These are phyloP conservation scores for Syngnathus scovelli DNA, from an alignment of 2,113 vertebrate genomes.

Conservation along the genomic window DNA sequence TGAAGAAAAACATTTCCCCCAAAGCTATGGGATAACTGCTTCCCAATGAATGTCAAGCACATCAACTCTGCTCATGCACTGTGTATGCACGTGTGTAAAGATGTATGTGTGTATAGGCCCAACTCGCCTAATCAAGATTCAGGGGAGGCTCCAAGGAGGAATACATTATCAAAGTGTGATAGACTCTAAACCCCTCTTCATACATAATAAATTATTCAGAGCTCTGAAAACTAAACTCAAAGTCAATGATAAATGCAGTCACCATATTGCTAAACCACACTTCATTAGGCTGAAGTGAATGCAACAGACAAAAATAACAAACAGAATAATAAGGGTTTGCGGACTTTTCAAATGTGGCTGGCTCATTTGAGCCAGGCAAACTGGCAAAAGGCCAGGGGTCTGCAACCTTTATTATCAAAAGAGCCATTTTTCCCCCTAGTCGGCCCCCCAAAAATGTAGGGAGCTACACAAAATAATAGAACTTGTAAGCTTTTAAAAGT, in stretches of 20 bases:
- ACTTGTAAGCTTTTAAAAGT: too few relatives aligned
- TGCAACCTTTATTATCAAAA: too few relatives aligned
- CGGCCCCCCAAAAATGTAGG: too few relatives aligned
- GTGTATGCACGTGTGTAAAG: conserved; percentile 7
- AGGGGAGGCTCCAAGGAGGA: conserved; percentile 63
- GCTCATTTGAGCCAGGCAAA: too few relatives aligned
- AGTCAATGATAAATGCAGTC: conserved; percentile 69
- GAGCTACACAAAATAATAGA: too few relatives aligned
- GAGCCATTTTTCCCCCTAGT: too few relatives aligned
- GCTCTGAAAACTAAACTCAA: conserved; percentile 64
- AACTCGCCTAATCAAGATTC: conserved; percentile 54
- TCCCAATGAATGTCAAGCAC: conserved; percentile 21
- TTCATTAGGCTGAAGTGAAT: conserved; percentile 58
- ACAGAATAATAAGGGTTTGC: conserved; percentile 16
- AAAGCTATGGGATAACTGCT: conserved; percentile 23
- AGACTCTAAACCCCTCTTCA: conserved; percentile 66
- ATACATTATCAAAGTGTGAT: conserved; percentile 60
- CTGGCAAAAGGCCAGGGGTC: too few relatives aligned
- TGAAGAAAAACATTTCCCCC: background rate
- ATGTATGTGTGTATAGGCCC: conserved; percentile 12
- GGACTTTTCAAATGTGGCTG: conserved; percentile 11
- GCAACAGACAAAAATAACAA: conserved; percentile 48
- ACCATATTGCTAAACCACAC: conserved; percentile 55
- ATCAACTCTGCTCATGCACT: background rate
- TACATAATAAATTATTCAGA: conserved; percentile 72